A percentile compares a stretch with the other conserved stretches of the same genome.
phyloP scores from a whole-genome alignment of 1,140 invertebrate genomes.

The Lethrus apterus region DNA sequence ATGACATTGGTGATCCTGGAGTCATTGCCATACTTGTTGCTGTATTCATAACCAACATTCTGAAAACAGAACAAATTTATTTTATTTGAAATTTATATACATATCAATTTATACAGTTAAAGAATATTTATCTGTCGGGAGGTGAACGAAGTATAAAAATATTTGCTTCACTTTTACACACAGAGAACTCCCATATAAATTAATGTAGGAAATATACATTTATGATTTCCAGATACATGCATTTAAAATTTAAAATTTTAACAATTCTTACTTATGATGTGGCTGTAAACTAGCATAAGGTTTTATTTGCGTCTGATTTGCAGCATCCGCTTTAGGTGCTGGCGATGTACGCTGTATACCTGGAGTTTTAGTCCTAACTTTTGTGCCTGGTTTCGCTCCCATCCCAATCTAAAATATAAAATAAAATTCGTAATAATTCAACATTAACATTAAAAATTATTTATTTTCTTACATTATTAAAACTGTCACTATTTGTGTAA shows the following conservation, averaged over 20 bases:
- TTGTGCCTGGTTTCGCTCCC: slow-evolving; percentile 45
- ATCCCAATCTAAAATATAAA: slow-evolving; percentile 32
- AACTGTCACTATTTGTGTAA: no score
- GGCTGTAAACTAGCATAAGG: slow-evolving; percentile 40
- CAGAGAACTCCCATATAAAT: slow-evolving; percentile 22
- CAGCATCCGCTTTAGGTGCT: slow-evolving; percentile 61
- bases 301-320: slow-evolving; percentile 58
- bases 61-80: slow-evolving; percentile 36
- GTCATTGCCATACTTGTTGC: slow-evolving; percentile 46
- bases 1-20: slow-evolving; percentile 39
- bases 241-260: neutral
- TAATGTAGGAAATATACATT: slow-evolving; percentile 20
- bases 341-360: slow-evolving; percentile 54
- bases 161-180: slow-evolving; percentile 19
- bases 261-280: slow-evolving; percentile 33
- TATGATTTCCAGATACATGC: neutral
- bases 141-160: slow-evolving; percentile 21
- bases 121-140: slow-evolving; percentile 11
- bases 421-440: no score
- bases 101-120: neutral
- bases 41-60: slow-evolving; percentile 51
- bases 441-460: no score
- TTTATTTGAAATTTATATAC: neutral
- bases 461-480: no score
- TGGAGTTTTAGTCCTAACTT: slow-evolving; percentile 39